A percentile compares a stretch with the other conserved stretches of the same genome.
Conservation (phyloP, 2,888 invertebrate species). For the Arrhopalites spinosus region DNA sequence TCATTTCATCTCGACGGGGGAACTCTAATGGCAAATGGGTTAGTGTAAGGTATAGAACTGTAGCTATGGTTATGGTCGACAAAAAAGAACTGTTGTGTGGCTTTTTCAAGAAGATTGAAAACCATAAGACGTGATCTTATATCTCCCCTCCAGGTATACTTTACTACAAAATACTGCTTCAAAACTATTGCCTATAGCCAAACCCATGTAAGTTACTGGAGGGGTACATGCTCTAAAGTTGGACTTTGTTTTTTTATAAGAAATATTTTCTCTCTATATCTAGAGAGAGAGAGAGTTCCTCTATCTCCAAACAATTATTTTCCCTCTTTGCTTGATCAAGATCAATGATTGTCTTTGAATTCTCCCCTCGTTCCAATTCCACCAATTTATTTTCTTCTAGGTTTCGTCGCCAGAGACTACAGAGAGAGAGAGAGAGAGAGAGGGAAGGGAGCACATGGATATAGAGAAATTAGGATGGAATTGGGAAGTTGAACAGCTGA, state of each 20-base stretch:
- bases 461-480: conserved; percentile 2
- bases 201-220: too few species aligned
- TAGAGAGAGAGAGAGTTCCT: not conserved
- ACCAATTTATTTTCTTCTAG: conserved; percentile 26
- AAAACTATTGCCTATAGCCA: too few species aligned
- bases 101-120: not conserved
- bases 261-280: too few species aligned
- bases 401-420: not conserved
- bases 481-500: conserved; percentile 6
- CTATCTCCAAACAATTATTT: conserved; percentile 22
- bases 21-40: too few species aligned
- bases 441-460: not conserved
- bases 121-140: not conserved
- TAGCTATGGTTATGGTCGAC: too few species aligned
- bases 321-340: conserved; percentile 29
- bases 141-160: not conserved
- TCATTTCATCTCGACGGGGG: too few species aligned
- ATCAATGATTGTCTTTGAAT: conserved; percentile 33
- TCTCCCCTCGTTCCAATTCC: conserved; percentile 24
- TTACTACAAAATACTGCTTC: too few species aligned
- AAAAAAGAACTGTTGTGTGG: too few species aligned
- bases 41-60: too few species aligned
- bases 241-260: too few species aligned
- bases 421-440: too few species aligned
- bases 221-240: too few species aligned